These are phyloP conservation scores for Ypsolopha sequella DNA, from an alignment of 2,888 invertebrate genomes.

Conservation along the genomic window DNA sequence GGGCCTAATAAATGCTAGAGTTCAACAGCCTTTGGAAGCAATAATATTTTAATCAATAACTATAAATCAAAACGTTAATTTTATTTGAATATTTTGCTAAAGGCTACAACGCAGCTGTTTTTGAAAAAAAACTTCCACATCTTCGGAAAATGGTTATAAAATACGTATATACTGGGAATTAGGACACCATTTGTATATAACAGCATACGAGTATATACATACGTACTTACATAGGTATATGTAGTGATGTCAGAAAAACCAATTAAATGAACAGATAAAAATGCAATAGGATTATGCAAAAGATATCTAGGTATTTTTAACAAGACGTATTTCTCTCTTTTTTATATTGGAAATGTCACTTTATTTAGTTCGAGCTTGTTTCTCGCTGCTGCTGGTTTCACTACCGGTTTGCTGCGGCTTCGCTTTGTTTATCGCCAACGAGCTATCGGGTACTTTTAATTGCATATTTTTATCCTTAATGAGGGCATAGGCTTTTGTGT, in stretches of 20 bases:
- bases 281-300: background rate
- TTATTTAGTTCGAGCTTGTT: conserved; percentile 28
- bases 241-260: background rate
- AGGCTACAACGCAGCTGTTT: background rate
- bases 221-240: too few species aligned
- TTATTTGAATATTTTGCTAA: background rate
- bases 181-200: background rate
- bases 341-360: conserved; percentile 58
- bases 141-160: background rate
- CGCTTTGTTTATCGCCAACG: conserved; percentile 34
- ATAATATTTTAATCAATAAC: conserved; percentile 1
- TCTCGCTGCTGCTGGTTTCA: conserved; percentile 19
- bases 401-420: conserved; percentile 38
- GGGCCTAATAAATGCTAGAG: background rate
- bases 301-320: background rate
- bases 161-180: background rate
- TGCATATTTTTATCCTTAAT: too few species aligned
- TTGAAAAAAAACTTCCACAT: background rate
- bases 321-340: conserved; percentile 28
- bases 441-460: too few species aligned
- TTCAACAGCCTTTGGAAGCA: conserved; percentile 1
- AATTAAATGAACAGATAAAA: background rate
- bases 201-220: too few species aligned
- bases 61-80: conserved; percentile 3
- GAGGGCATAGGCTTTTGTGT: too few species aligned